Base-by-base conservation (phyloP, 2,888 invertebrate genomes). In the Escarpia spicata region DNA sequence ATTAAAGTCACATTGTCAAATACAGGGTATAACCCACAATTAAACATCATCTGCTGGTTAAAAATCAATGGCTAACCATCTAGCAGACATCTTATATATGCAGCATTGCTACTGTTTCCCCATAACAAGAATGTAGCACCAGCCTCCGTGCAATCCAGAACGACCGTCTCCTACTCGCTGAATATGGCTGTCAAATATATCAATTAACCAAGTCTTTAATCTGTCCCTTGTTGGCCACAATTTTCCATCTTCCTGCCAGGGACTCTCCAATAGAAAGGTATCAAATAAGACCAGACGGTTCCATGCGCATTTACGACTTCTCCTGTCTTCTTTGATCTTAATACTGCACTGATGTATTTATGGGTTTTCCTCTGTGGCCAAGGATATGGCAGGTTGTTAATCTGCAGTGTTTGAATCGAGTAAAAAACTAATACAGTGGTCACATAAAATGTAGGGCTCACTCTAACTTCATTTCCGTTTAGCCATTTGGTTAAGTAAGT, bases 101-200 rank as follows among this genome's bases (percentile, higher is more conserved):
- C 60, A 60, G 60, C 75, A 75, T 75, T 75, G 75, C 75, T 75
- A 75, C 75, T 19, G 75, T 75, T 75, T 75, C 75, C n/a, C 75
- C 75, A 75, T 75, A 75, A 75, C 26, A 75, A 75, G 75, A 75
- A 75, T 26, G 26, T 6, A 75, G 75, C 19, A 75, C 1, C 75
- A 26, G 3, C 26, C 19, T 75, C 75, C n/a, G 75, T n/a, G 75
- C 75, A 75, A 75, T 75, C 75, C n/a, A 26, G 75, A 75, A 75
- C n/a, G 75, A 75, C 75, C 15, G 75, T 75, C 75, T 75, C 75
- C 75, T 75, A 26, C 75, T 75, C 26, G 75, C 26, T 75, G 75
- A 75, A 75, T 75, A 75, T 75, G 75, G 75, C 75, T 75, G 75
- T 75, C 75, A 75, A 75, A 75, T 75, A 75, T 75, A 75, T 75